Evolutionary conservation across 2,113 vertebrate genomes (phyloP), one percentile per base, ranked within the genome.

Genomic region (Apistogramma diplotaenia): DNA sequence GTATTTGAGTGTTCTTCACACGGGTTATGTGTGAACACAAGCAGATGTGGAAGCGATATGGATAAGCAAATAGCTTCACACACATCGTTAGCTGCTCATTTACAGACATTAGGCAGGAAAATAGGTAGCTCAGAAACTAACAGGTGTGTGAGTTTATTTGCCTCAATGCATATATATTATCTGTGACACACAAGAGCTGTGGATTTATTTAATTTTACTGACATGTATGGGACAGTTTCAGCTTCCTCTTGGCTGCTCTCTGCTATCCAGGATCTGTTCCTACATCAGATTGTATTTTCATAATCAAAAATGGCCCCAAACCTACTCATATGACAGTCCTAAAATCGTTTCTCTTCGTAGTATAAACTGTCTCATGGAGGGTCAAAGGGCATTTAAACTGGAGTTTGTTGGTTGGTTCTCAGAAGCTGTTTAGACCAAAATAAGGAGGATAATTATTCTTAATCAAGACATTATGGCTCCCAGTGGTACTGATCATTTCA

Each of bases 1-100:
- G 33, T 59, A 25, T 76, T 56, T 37, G 46, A 19, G 51, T 55
- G 13, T 46, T 70, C 16, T 70, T 49, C 35, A 46, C n/a, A 12
- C 59, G 27, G 29, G 21, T 61, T n/a, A 27, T 11, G 18, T 92
- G 93, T 76, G 92, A 94, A 90, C 51, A n/a, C 55, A 58, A 58
- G 87, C 93, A 92, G 76, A 88, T 94, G 93, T 40, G 19, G 23
- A 29, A 6, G 61, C 55, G 91, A 89, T 84, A 82, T 10, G 72
- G 89, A 91, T 82, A 87, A 90, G 87, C 78, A 88, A 88, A 90
- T 93, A 79, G 89, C 86, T 90, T 78, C 78, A 92, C 89, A 88
- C 89, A 92, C 89, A 90, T 91, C 77, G 78, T 94, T 89, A 90
- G 89, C 15, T 59, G 89, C 89, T 89, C 82, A 84, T 92, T 90